These are phyloP conservation scores for Nannoperca obscura DNA, from an alignment of 2,797 vertebrate species.

Conservation along the genomic window DNA sequence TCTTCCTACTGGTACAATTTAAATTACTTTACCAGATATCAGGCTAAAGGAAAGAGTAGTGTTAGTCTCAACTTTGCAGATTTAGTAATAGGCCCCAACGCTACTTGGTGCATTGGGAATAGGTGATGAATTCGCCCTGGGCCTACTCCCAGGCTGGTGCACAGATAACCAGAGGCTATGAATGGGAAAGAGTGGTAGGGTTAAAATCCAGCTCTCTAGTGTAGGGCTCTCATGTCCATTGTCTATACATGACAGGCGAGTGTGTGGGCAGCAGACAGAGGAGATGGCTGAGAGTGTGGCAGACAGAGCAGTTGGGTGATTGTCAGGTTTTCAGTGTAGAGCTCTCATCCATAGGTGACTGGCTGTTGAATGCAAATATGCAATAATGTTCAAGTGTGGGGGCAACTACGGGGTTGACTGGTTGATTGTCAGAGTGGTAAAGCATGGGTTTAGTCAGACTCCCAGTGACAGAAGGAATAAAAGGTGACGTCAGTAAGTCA, in stretches of 20 bases:
- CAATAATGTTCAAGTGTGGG: not conserved
- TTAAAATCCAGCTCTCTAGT: constrained; percentile 27
- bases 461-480: not conserved
- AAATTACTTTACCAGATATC: constrained; percentile 13
- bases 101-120: constrained; percentile 16
- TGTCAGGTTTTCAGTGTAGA: constrained; percentile 18
- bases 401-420: not conserved
- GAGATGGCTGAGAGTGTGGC: constrained; percentile 5
- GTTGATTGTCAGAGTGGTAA: not conserved
- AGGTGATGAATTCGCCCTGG: constrained; percentile 19
- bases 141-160: constrained; percentile 12
- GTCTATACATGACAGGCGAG: constrained; percentile 45
- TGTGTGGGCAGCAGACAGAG: constrained; percentile 38
- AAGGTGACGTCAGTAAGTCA: not conserved
- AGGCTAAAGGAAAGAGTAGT: not conserved
- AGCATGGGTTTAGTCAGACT: not conserved
- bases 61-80: constrained; percentile 25
- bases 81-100: constrained; percentile 33
- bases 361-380: constrained; percentile 9
- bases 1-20: constrained; percentile 24
- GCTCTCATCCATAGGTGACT: constrained; percentile 18
- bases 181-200: constrained; percentile 3
- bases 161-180: constrained; percentile 24
- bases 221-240: constrained; percentile 33
- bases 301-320: not conserved